Conservation (phyloP, 2,888 invertebrate species). For the Chelonus formosanus region DNA sequence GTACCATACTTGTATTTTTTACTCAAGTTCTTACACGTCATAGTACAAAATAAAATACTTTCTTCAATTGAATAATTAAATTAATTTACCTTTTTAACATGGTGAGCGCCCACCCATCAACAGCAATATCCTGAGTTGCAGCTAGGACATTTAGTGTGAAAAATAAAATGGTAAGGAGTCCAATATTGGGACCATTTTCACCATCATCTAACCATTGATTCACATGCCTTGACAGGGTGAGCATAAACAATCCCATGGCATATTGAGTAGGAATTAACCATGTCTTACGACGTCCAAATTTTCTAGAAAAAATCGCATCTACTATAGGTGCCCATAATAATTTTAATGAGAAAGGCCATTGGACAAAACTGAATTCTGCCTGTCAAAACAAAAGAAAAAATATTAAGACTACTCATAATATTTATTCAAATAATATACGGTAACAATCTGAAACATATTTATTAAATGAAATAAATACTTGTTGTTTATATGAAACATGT, state of each 20-base stretch:
- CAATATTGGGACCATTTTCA: conserved; percentile 73
- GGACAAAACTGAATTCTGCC: conserved; percentile 92
- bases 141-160: conserved; percentile 94
- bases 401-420: too few species aligned
- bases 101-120: conserved; percentile 99
- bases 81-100: conserved; percentile 86
- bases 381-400: conserved; percentile 51
- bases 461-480: conserved; percentile 67
- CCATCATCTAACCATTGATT: conserved; percentile 81
- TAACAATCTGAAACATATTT: background rate
- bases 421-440: background rate
- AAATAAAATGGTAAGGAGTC: conserved; percentile 84
- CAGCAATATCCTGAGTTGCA: conserved; percentile 99
- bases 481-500: conserved; percentile 92
- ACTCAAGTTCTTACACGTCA: too few species aligned
- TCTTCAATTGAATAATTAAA: background rate
- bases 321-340: conserved; percentile 98
- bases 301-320: conserved; percentile 85
- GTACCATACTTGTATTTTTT: too few species aligned
- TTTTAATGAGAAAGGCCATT: conserved; percentile 93
- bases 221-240: conserved; percentile 80
- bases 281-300: conserved; percentile 92
- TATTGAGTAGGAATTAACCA: conserved; percentile 96
- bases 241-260: conserved; percentile 88
- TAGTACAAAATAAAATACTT: conserved; percentile 1